phyloP scores from a whole-genome alignment of 2,888 invertebrate species.

The Apamea epomidion region DNA sequence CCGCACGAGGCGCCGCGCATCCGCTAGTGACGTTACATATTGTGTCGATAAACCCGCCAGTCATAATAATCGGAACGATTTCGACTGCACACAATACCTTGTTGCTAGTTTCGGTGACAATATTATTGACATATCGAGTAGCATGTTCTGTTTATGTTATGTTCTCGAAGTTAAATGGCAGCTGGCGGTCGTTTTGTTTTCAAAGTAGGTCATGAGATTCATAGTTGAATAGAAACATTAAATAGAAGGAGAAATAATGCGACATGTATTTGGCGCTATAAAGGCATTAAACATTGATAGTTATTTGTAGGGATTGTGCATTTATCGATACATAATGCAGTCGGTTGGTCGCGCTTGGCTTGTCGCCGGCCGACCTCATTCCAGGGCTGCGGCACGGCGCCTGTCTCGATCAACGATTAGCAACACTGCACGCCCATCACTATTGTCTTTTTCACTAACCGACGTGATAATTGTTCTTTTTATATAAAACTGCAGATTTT shows the following conservation, averaged over 20 bases:
- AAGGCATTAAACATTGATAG: slow-evolving; percentile 58
- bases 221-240: slow-evolving; percentile 45
- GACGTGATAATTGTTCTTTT: slow-evolving; percentile 69
- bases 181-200: slow-evolving; percentile 27
- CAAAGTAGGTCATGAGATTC: slow-evolving; percentile 27
- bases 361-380: slow-evolving; percentile 81
- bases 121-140: slow-evolving; percentile 57
- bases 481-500: slow-evolving; percentile 34
- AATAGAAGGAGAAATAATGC: slow-evolving; percentile 40
- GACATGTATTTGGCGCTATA: slow-evolving; percentile 43
- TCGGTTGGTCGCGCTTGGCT: slow-evolving; percentile 72
- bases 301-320: slow-evolving; percentile 69
- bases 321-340: slow-evolving; percentile 79
- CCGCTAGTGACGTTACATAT: slow-evolving; percentile 85
- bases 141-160: slow-evolving; percentile 59
- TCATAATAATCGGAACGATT: slow-evolving; percentile 76
- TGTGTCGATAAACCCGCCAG: slow-evolving; percentile 75
- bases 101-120: slow-evolving; percentile 69
- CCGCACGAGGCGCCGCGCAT: slow-evolving; percentile 81
- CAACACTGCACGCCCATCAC: slow-evolving; percentile 80
- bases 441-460: slow-evolving; percentile 80
- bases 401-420: slow-evolving; percentile 81
- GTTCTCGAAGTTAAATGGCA: slow-evolving; percentile 45
- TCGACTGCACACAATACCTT: slow-evolving; percentile 71
- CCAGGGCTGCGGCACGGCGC: slow-evolving; percentile 79